A percentile compares a stretch with the other conserved stretches of the same genome.
phyloP scores from a whole-genome alignment of 2,113 vertebrate genomes.

The Hydropotes inermis region DNA sequence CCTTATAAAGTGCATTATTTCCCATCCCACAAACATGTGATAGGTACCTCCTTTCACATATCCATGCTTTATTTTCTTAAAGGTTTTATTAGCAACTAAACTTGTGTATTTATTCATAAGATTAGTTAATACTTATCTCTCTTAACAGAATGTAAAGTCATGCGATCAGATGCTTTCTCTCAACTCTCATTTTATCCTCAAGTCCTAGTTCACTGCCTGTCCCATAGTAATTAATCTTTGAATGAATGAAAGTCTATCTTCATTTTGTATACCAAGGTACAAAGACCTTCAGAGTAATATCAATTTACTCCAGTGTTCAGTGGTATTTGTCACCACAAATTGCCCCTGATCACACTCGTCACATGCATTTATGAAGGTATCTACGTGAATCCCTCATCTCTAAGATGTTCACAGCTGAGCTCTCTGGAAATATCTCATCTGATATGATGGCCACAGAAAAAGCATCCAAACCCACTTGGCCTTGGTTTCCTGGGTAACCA shows the following conservation, averaged over 20 bases:
- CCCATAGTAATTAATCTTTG: background rate
- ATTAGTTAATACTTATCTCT: conserved; percentile 7
- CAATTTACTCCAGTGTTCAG: background rate
- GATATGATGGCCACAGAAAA: conserved; percentile 28
- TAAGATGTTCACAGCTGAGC: background rate
- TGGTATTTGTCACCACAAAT: background rate
- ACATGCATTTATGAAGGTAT: background rate
- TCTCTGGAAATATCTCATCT: conserved; percentile 1
- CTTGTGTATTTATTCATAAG: background rate
- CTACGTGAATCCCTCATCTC: background rate
- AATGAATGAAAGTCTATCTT: background rate
- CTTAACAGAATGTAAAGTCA: background rate
- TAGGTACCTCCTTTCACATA: background rate
- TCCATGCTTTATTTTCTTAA: background rate
- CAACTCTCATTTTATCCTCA: background rate
- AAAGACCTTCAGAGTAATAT: background rate
- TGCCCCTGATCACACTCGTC: background rate
- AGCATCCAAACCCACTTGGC: conserved; percentile 53
- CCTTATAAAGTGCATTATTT: background rate
- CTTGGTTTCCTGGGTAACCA: conserved; percentile 76
- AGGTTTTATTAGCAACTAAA: background rate
- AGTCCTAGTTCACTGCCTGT: background rate
- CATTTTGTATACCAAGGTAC: background rate
- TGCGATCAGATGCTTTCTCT: background rate
- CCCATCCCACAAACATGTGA: background rate